Evolutionary conservation across 2,797 vertebrate species (phyloP), one percentile per base, ranked within the genome.

Genomic region (Coccyzus lansbergi): DNA sequence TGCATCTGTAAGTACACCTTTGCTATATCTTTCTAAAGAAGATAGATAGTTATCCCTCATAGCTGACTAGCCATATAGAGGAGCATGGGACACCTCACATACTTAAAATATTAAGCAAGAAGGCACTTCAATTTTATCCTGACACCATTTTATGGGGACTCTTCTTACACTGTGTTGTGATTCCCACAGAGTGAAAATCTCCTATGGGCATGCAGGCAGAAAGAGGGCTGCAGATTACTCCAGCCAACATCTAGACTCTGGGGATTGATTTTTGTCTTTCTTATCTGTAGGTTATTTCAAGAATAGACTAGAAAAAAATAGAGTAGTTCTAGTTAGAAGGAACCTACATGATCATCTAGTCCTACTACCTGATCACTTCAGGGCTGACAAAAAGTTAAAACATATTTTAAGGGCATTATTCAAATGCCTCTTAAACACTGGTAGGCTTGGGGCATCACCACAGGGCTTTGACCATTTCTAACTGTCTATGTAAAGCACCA

Each of bases 291-390:
- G 3, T 60, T 59, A 22, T 56, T 51, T 58, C 2, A 12, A 29
- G 46, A 62, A 21, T 4, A 22, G 13, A 62, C 24, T 7, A 42
- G 26, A 42, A 82, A 74, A 82, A 82, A 34, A 4, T 22, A 10
- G 7, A 68, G 8, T 15, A 44, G 3, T 60, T 80, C 6, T 9
- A 13, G 26, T 26, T 64, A 59, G 53, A 83, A 82, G 22, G 4
- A 4, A 34, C 29, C 24, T 81, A 21, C 9, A 3, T 0, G 3
- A 28, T 40, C 31, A 31, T 33, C 2, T 6, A 28, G 17, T 62
- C 33, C n/a, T 46, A 20, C 48, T 31, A 5, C 5, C 28, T 53
- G 15, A 44, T 79, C 31, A 18, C 22, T 83, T 76, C 31, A 65
- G 51, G 13, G 13, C 13, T 5, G 4, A 44, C 11, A 20, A 74